Conservation (phyloP, 2,888 invertebrate genomes). For the Apeira syringaria region DNA sequence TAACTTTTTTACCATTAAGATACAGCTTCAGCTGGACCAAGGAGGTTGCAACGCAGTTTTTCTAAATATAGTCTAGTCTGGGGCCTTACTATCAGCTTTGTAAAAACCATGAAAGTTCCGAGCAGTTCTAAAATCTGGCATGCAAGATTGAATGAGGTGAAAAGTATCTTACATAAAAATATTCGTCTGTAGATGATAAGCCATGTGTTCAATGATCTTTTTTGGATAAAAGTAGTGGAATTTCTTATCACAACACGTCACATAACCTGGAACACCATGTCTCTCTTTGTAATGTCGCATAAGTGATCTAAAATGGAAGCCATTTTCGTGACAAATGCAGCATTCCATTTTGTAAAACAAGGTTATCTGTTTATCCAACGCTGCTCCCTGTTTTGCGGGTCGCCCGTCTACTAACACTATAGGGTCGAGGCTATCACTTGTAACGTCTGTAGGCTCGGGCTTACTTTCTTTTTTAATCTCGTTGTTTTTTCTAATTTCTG, state of each 20-base stretch:
- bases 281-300: constrained; percentile 78
- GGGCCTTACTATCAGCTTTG: too few species aligned
- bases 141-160: too few species aligned
- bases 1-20: too few species aligned
- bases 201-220: constrained; percentile 79
- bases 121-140: too few species aligned
- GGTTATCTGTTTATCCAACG: constrained; percentile 71
- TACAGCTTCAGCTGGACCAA: too few species aligned
- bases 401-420: constrained; percentile 66
- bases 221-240: constrained; percentile 78
- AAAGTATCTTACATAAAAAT: constrained; percentile 68
- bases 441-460: constrained; percentile 35
- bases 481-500: constrained; percentile 3
- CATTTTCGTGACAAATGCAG: constrained; percentile 71
- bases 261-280: constrained; percentile 76
- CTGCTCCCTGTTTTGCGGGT: constrained; percentile 69
- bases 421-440: constrained; percentile 55
- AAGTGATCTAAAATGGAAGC: constrained; percentile 70
- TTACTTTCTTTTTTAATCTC: constrained; percentile 32
- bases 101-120: too few species aligned
- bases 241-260: constrained; percentile 74
- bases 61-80: too few species aligned
- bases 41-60: too few species aligned
- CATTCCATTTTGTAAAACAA: constrained; percentile 79
- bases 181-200: constrained; percentile 71